Evolutionary conservation across 1,140 invertebrate species (phyloP).

Genomic region (Drosophila nigrodunni): DNA sequence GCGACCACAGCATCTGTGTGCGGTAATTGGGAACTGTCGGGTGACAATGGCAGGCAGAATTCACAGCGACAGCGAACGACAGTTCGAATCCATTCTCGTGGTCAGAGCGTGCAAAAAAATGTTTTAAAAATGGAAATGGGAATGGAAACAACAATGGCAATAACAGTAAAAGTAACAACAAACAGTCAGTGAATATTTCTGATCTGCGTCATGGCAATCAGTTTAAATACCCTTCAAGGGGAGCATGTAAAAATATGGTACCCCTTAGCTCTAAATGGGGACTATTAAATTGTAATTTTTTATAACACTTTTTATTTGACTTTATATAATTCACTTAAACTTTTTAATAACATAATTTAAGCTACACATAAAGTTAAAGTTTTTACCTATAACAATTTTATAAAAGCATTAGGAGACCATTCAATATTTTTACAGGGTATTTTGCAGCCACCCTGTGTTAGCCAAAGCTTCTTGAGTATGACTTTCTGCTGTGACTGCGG

Average conservation of each 20-base stretch:
- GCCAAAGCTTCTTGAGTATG: neutral
- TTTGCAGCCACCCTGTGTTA: neutral
- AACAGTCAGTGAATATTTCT: constrained; percentile 52
- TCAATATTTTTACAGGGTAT: neutral
- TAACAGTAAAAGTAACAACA: constrained; percentile 27
- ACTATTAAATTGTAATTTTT: no score
- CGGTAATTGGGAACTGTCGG: constrained; percentile 57
- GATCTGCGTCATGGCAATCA: constrained; percentile 79
- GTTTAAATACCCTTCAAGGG: constrained; percentile 35
- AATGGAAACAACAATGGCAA: constrained; percentile 10
- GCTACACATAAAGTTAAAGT: no score
- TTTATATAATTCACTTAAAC: no score
- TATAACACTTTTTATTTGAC: no score
- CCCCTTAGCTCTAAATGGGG: no score
- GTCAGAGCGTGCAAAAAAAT: constrained; percentile 38
- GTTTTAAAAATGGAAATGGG: constrained; percentile 17
- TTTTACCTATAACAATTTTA: no score
- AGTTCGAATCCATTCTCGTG: constrained; percentile 12
- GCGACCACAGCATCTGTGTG: constrained; percentile 67
- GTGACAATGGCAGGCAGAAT: constrained; percentile 50
- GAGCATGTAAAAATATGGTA: neutral
- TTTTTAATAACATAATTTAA: no score
- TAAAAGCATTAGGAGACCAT: no score
- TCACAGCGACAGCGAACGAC: constrained; percentile 20
- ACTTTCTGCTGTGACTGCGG: neutral